phyloP scores from a whole-genome alignment of 1,140 invertebrate species.

The Maconellicoccus hirsutus region DNA sequence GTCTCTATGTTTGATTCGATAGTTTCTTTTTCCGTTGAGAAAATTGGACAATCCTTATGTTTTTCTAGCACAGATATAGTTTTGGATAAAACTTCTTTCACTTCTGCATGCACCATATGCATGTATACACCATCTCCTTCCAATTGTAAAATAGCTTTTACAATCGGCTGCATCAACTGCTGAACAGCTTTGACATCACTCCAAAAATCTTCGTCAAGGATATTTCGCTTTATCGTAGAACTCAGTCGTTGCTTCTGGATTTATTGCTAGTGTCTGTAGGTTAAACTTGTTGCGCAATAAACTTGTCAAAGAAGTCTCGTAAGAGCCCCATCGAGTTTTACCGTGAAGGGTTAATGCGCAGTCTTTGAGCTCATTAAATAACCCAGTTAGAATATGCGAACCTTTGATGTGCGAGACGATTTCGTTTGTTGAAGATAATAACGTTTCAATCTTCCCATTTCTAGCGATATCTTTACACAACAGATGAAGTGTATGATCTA shows the following conservation, averaged over 20 bases:
- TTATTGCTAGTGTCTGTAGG: constrained; percentile 23
- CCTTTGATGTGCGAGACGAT: too few species aligned
- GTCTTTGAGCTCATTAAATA: constrained; percentile 31
- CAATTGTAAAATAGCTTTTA: constrained; percentile 23
- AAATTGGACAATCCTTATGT: too few species aligned
- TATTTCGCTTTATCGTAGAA: constrained; percentile 1
- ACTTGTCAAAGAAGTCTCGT: constrained; percentile 22
- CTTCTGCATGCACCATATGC: too few species aligned
- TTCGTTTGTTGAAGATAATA: too few species aligned
- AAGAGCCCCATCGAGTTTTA: constrained; percentile 25
- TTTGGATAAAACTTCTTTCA: too few species aligned
- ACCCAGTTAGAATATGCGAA: too few species aligned
- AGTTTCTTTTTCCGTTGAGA: too few species aligned
- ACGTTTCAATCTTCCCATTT: too few species aligned
- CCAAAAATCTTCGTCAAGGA: constrained; percentile 26
- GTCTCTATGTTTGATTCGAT: too few species aligned
- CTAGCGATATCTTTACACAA: too few species aligned
- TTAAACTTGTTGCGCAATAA: constrained; percentile 22
- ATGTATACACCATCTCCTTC: constrained; percentile 7
- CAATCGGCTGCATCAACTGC: constrained; percentile 25
- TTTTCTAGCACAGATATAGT: too few species aligned
- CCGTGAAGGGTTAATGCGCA: constrained; percentile 27
- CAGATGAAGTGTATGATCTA: too few species aligned
- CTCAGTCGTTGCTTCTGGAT: neutral
- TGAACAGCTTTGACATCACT: constrained; percentile 21